Evolutionary conservation across 2,797 vertebrate genomes (phyloP), one percentile per base, ranked within the genome.

Genomic region (Fistularia commersonii): DNA sequence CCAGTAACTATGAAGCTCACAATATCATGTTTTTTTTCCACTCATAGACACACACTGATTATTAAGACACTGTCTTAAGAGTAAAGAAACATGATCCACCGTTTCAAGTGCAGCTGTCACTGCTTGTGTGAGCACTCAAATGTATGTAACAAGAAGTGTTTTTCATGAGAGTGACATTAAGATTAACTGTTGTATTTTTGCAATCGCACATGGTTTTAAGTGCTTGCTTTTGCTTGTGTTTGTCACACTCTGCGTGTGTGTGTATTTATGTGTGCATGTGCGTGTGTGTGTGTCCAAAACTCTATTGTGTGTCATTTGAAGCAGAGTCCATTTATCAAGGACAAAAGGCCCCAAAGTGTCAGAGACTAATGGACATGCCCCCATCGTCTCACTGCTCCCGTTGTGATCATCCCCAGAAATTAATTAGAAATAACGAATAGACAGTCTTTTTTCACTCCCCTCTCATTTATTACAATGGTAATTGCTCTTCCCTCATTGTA

Each of bases 341-440:
- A 88, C 85, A 89, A 88, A 87, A 78, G 72, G 64, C 66, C 77
- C 75, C 61, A 84, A 89, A 88, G 82, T 88, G 88, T 84, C 85
- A 82, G 64, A 81, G 79, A 90, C 77, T 85, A 90, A 91, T 90
- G 88, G 83, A 83, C 66, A 33, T 69, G 56, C 58, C 67, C 79
- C 73, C 65, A 8, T 71, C 76, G 71, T 57, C 53, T 58, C 63
- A 51, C 66, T 46, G 61, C 68, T 65, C 83, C 74, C 75, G 68
- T 80, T 80, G 82, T 83, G 83, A 88, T 85, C 84, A 79, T 82
- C 82, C 79, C 76, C 71, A 86, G 81, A 90, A 89, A 91, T 89
- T 89, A 89, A 91, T 91, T 90, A 90, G 86, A 90, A 91, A 89
- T 87, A 90, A 90, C 84, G 83, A 90, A 89, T 83, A 85, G 84